Base-by-base conservation (phyloP, 1,140 invertebrate genomes). In the Trachymyrmex septentrionalis region DNA sequence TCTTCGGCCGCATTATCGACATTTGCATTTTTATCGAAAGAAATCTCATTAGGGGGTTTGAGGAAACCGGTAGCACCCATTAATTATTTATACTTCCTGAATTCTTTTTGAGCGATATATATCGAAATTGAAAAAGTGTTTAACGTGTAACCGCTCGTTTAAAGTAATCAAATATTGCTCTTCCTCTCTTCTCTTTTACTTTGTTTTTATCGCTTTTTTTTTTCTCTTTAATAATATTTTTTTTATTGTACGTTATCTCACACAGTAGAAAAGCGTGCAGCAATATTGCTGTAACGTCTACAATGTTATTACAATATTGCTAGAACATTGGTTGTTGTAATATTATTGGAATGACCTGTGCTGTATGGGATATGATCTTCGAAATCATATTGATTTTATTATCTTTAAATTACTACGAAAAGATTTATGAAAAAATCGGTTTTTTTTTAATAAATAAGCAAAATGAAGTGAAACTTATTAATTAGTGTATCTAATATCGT, bases 1-100 rank as follows among this genome's bases (percentile, higher is more conserved):
- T 82, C 59, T 73, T 73, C 53, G 16, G 16, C 38, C 53, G 53
- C 34, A 73, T 73, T 82, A 82, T 82, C 53, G 80, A 82, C 14
- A 38, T 82, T 82, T 82, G 6, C 80, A 73, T 73, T 82, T 82
- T 82, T 73, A 82, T 73, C 34, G 19, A 6, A 14, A 19, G 16
- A 59, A 82, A 61, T 1, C 80, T 34, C 55, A 53, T 67, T 7
- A 63, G n/a, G 2, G 1, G 1, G 6, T 73, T 34, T 19, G 12
- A 72, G 24, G 1, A 61, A 44, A 24, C 12, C 38, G 4, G 10
- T 59, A n/a, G 10, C 34, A 2, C 19, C 6, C 6, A 82, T 82
- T 72, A 81, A 81, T 81, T 21, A 82, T 21, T 14, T 59, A 55
- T 71, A 61, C 24, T 71, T 82, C 2, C 16, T 24, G 50, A 61